phyloP scores from a whole-genome alignment of 2,888 invertebrate genomes.

The Melinaea menophilus region DNA sequence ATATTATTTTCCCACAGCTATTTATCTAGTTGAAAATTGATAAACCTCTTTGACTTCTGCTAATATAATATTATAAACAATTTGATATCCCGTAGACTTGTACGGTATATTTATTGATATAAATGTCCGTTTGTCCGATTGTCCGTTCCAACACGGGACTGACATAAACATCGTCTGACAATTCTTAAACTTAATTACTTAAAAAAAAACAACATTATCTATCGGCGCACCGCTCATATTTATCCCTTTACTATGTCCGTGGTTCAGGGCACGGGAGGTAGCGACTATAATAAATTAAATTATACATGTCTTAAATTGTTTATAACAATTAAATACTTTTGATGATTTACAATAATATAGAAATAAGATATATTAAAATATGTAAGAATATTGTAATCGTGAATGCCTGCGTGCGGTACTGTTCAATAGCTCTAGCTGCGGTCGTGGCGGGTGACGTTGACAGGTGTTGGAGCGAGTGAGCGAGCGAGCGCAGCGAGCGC shows the following conservation, averaged over 20 bases:
- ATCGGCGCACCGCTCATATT: conserved; percentile 43
- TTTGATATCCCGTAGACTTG: too few relatives aligned
- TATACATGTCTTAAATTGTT: too few relatives aligned
- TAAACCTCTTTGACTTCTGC: too few relatives aligned
- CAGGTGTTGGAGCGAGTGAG: conserved; percentile 68
- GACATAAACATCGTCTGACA: conserved; percentile 28
- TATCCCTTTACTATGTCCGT: conserved; percentile 38
- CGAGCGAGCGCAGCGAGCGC: conserved; percentile 38
- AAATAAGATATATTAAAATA: too few relatives aligned
- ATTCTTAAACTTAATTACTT: conserved; percentile 49
- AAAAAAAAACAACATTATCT: conserved; percentile 52
- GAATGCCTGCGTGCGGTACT: too few relatives aligned
- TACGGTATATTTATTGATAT: too few relatives aligned
- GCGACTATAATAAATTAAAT: conserved; percentile 7
- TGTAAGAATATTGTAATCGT: too few relatives aligned
- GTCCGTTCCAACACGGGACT: not conserved
- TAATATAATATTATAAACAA: too few relatives aligned
- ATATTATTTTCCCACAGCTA: conserved; percentile 6
- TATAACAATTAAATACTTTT: too few relatives aligned
- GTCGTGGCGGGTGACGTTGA: conserved; percentile 51
- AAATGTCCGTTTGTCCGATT: too few relatives aligned
- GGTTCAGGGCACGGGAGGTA: conserved; percentile 32
- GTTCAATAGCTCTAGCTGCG: too few relatives aligned
- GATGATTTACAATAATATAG: too few relatives aligned
- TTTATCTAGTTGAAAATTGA: not conserved